Conservation (phyloP, 2,797 vertebrate genomes). For the Mallotus villosus region DNA sequence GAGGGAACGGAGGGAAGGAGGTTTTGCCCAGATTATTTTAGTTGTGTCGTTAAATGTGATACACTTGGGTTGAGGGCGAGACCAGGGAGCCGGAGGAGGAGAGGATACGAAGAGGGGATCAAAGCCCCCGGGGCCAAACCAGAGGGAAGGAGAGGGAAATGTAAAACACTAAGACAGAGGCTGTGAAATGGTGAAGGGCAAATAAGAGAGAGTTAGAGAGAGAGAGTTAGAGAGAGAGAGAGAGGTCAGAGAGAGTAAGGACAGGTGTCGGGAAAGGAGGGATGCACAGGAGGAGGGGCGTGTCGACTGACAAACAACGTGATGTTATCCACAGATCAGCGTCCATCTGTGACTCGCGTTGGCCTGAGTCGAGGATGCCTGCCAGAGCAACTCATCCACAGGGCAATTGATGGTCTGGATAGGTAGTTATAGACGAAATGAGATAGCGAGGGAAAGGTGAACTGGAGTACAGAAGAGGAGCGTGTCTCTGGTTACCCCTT, state of each 20-base stretch:
- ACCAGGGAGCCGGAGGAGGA: conserved; percentile 21
- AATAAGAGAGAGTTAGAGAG: conserved; percentile 11
- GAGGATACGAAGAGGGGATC: background rate
- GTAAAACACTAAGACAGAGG: conserved; percentile 20
- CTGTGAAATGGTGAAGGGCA: conserved; percentile 1
- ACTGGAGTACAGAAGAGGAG: conserved; percentile 46
- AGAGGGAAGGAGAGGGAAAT: background rate
- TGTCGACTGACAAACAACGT: conserved; percentile 3
- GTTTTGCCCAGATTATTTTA: conserved; percentile 59
- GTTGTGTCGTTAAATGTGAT: conserved; percentile 68
- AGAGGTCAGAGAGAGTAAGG: background rate
- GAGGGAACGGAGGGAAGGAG: conserved; percentile 13
- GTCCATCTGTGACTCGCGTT: conserved; percentile 11
- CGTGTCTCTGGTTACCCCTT: conserved; percentile 66
- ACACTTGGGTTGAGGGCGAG: conserved; percentile 41
- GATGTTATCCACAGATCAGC: conserved; percentile 21
- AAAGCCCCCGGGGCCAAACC: background rate
- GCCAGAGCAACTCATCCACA: conserved; percentile 23
- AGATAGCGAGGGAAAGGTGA: conserved; percentile 12
- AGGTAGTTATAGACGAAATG: conserved; percentile 29
- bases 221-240: conserved; percentile 4
- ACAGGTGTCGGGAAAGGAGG: conserved; percentile 3
- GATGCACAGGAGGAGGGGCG: conserved; percentile 1
- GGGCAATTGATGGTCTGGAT: conserved; percentile 27
- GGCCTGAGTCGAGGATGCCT: background rate